Conservation (phyloP, 2,888 invertebrate genomes). For the Drosophila pseudotalamancana region DNA sequence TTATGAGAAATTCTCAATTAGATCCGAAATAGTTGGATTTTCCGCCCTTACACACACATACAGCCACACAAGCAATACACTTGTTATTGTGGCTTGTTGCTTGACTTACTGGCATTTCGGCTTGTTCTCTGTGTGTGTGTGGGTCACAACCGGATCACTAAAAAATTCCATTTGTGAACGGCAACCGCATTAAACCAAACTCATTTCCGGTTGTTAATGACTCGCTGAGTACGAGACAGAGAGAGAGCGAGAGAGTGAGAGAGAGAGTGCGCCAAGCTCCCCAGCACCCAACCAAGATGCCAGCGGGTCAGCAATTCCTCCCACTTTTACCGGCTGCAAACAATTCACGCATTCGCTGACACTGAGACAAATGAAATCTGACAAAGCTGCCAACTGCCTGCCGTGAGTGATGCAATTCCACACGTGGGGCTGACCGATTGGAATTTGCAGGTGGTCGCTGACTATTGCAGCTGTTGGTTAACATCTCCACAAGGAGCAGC, state of each 20-base stretch:
- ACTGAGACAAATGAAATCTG: constrained; percentile 68
- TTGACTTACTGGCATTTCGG: constrained; percentile 33
- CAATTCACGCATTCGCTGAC: constrained; percentile 59
- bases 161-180: constrained; percentile 78
- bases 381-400: constrained; percentile 57
- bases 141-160: constrained; percentile 50
- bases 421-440: constrained; percentile 34
- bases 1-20: constrained; percentile 58
- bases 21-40: constrained; percentile 39
- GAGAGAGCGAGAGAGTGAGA: constrained; percentile 38
- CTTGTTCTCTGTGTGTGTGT: constrained; percentile 13
- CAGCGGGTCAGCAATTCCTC: constrained; percentile 25
- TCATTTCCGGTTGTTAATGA: constrained; percentile 79
- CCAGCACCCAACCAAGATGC: constrained; percentile 14
- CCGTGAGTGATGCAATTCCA: constrained; percentile 34
- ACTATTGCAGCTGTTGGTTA: constrained; percentile 44
- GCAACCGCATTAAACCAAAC: constrained; percentile 77
- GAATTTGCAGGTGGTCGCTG: constrained; percentile 49
- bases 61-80: constrained; percentile 25
- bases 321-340: constrained; percentile 54
- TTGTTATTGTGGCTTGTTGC: constrained; percentile 19
- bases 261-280: constrained; percentile 45
- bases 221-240: constrained; percentile 51
- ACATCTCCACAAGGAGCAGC: constrained; percentile 20
- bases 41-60: constrained; percentile 36